Evolutionary conservation across 1,140 invertebrate genomes (phyloP), one percentile per base, ranked within the genome.

Genomic region (Cylas formicarius): DNA sequence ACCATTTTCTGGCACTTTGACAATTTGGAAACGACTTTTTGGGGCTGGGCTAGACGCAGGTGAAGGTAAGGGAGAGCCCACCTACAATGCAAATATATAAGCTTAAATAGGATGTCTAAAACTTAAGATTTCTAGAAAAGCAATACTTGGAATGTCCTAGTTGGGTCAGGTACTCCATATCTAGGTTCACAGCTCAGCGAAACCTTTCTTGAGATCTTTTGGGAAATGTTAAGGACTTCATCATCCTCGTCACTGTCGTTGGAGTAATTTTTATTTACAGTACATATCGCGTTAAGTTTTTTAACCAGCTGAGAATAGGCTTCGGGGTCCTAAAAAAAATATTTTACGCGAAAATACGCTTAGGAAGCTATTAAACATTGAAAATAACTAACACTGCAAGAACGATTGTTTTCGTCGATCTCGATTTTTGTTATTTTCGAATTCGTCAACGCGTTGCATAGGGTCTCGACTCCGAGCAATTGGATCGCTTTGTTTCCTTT

Each of bases 401-500:
- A 57, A 18, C 61, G 39, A 31, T 62, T 63, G 3, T 38, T 52
- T 22, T 60, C 60, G 37, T 63, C 61, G 4, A 63, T 57, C 48
- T 63, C 61, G 16, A 63, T 51, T 50, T 57, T 58, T 3, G 36
- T 44, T 14, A 63, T 57, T 48, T 55, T 61, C 4, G 60, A 56
- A 31, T 57, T 56, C 23, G 57, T 57, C 29, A 63, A 43, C 18
- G 58, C 54, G 14, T 59, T 41, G 21, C 59, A 57, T 16, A 63
- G 33, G 16, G 44, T 51, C 34, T 62, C 55, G 13, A 63, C 52
- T 6, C 59, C 58, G 33, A 40, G 14, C 7, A 52, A 35, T 49
- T 61, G 58, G 45, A 63, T 61, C 2, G 58, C 61, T 44, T 61
- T 63, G 36, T 63, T 63, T 11, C 61, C 61, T 44, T 58, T 60